phyloP scores from a whole-genome alignment of 2,797 vertebrate species.

The Rachycentron canadum region DNA sequence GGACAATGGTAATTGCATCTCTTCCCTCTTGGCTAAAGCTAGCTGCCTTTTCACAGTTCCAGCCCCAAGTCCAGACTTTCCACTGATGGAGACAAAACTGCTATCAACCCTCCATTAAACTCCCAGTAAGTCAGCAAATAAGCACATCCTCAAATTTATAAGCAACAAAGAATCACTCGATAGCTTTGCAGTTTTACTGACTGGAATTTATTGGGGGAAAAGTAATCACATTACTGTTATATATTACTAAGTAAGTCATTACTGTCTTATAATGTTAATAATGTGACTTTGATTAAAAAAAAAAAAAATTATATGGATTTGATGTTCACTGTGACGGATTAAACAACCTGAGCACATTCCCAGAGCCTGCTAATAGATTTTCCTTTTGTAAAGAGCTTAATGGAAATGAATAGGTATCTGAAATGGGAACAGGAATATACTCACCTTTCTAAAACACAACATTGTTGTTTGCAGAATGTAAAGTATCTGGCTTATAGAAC shows the following conservation, averaged over 20 bases:
- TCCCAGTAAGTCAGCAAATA: neutral
- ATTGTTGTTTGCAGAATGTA: neutral
- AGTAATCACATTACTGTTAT: neutral
- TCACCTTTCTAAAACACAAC: neutral
- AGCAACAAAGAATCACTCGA: neutral
- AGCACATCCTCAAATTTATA: neutral
- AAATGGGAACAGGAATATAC: neutral
- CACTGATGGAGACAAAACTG: neutral
- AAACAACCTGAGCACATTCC: neutral
- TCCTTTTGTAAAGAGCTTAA: neutral
- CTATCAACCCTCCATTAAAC: neutral
- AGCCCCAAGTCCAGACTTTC: neutral
- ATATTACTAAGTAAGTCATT: neutral
- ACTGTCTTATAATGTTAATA: neutral
- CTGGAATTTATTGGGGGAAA: neutral
- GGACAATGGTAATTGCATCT: neutral
- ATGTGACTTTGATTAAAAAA: neutral
- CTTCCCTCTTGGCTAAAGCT: neutral
- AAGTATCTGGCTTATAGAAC: neutral
- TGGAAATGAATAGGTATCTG: neutral
- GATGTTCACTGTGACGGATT: neutral
- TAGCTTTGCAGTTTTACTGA: neutral
- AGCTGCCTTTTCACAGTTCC: neutral
- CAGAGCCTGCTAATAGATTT: slow-evolving; percentile 1
- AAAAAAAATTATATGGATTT: neutral